Evolutionary conservation across 2,797 vertebrate species (phyloP), one percentile per base, ranked within the genome.

Genomic region (Girardinus metallicus): DNA sequence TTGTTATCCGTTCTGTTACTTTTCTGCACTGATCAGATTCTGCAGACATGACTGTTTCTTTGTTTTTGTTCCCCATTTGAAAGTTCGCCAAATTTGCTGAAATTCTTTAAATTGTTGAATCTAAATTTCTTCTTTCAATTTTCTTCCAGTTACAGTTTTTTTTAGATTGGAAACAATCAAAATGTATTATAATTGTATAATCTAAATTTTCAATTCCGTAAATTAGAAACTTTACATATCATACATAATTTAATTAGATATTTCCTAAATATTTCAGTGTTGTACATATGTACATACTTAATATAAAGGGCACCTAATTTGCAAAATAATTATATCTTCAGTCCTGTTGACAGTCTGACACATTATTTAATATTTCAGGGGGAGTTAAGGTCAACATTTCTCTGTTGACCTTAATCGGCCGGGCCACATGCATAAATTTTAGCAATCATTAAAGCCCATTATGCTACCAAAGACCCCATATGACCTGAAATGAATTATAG

Each of bases 401-500:
- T 87, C 62, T 73, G 74, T 15, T 82, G 77, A 88, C 80, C 73
- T 78, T 72, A 66, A 76, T 34, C 18, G 64, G 18, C 31, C 57
- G 26, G 83, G 46, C 51, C 75, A 41, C 60, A 68, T 57, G 83
- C 66, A 62, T 73, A 77, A 6, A 77, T 74, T 43, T 75, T 1
- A 81, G 60, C 11, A 31, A n/a, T 84, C 53, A 81, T 84, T 85
- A 80, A 79, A 80, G 36, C 68, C 74, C 44, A 36, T 87, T 79
- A 76, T 78, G 77, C 75, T 10, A 31, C 36, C 3, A 23, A 73
- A 81, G 74, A 76, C 81, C 84, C 85, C 64, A 46, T 12, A 15
- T 82, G 77, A 90, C 88, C 82, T 73, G 43, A 3, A 76, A 83
- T 74, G 80, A 85, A 80, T 89, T 64, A 84, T 53, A 71, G 62